Conservation (phyloP, 2,888 invertebrate genomes). For the Drepana falcataria region DNA sequence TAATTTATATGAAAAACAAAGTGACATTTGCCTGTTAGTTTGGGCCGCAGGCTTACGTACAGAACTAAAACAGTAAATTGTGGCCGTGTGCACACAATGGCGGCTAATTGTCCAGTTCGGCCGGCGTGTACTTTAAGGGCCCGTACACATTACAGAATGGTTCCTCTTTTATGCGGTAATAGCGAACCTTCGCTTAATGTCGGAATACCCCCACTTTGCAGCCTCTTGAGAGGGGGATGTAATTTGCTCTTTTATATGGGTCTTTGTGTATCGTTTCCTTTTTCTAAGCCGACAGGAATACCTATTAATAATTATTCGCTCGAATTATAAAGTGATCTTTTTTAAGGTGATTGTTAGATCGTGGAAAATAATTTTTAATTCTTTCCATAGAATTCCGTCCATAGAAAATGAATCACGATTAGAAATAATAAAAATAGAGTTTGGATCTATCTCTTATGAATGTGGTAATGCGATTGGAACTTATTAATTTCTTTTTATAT, state of each 20-base stretch:
- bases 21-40: background rate
- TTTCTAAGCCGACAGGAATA: constrained; percentile 3
- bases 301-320: constrained; percentile 2
- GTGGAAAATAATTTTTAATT: background rate
- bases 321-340: constrained; percentile 1
- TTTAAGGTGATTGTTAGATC: background rate
- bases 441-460: no score
- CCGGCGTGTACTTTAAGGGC: constrained; percentile 5
- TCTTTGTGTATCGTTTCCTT: constrained; percentile 3
- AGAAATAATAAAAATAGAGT: no score
- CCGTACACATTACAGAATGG: constrained; percentile 5
- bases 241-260: constrained; percentile 3
- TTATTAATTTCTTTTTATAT: no score
- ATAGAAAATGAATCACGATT: no score
- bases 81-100: background rate
- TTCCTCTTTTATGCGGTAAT: constrained; percentile 4
- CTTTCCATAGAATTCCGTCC: background rate
- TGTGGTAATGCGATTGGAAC: no score
- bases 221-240: constrained; percentile 5
- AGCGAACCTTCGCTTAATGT: constrained; percentile 3
- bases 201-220: constrained; percentile 7
- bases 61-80: background rate
- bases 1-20: background rate
- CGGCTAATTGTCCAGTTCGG: background rate
- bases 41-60: background rate